Conservation (phyloP, 2,113 vertebrate genomes). For the Empidonax traillii region DNA sequence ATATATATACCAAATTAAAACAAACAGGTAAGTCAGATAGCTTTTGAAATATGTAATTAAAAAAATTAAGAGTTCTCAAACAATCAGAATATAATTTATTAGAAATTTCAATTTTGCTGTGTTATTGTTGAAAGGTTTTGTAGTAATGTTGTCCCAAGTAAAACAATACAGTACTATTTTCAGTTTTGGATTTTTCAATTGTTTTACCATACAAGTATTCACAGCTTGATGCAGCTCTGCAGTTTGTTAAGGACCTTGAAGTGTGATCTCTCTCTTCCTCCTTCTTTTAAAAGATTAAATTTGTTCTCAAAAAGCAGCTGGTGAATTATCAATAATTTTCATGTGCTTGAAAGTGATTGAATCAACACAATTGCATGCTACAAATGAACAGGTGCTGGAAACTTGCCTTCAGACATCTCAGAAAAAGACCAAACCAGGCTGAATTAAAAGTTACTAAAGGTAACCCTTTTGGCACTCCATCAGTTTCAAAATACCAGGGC, state of each 20-base stretch:
- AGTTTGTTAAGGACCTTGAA: neutral
- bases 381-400: slow-evolving; percentile 30
- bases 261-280: neutral
- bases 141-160: neutral
- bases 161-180: neutral
- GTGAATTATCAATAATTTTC: slow-evolving; percentile 40
- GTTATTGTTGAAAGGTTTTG: neutral
- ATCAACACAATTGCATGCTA: slow-evolving; percentile 3
- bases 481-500: neutral
- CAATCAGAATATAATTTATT: neutral
- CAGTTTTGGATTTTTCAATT: neutral
- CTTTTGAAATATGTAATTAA: neutral
- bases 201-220: neutral
- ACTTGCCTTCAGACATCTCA: neutral
- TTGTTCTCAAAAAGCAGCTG: slow-evolving; percentile 24
- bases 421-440: neutral
- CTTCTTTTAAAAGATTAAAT: neutral
- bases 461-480: neutral
- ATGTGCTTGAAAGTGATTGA: neutral
- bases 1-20: neutral
- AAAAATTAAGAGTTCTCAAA: neutral
- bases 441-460: neutral
- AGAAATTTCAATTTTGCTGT: neutral
- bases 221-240: neutral
- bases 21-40: neutral